Evolutionary conservation across 2,888 invertebrate genomes (phyloP), one percentile per base, ranked within the genome.

Genomic region (Lordiphosa andalusiaca): DNA sequence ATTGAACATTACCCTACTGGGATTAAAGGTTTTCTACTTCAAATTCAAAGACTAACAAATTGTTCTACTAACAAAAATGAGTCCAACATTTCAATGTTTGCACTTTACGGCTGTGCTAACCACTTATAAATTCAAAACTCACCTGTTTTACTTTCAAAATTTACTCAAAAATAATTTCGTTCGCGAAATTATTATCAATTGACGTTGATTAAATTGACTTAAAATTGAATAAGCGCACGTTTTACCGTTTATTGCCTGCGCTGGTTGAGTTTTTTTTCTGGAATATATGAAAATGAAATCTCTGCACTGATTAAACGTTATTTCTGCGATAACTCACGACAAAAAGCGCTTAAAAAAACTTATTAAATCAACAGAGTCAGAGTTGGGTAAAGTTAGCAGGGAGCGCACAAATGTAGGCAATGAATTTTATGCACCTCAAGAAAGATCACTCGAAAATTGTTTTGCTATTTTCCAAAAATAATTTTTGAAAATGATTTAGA

Each of bases 201-300:
- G 36, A 46, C 30, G 30, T 54, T 53, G 54, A 50, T 55, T 59
- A 49, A 54, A 67, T 67, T 71, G 38, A 58, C 39, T 53, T 25
- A 16, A 46, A 58, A 58, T 63, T 54, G 39, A 44, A 60, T 66
- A 54, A 44, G 50, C 62, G 56, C 56, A 50, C 74, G 62, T 13
- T 60, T 55, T 48, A 66, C 58, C 52, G 58, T 62, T 74, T 67
- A 36, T 13, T 36, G 13, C 41, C 40, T 21, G 9, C 25, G 13
- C 7, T n/a, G 12, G 13, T 50, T 37, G 9, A 19, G 6, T 12
- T 25, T 38, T 25, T 38, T 0, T 35, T 36, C 5, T 35, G 19
- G 19, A 7, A 6, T 6, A 5, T 16, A 56, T 67, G 53, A 52
- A 21, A 60, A 16, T n/a, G n/a, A 42, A 5, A 16, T 44, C 13